Base-by-base conservation (phyloP, 2,888 invertebrate species). In the Trichogramma evanescens region DNA sequence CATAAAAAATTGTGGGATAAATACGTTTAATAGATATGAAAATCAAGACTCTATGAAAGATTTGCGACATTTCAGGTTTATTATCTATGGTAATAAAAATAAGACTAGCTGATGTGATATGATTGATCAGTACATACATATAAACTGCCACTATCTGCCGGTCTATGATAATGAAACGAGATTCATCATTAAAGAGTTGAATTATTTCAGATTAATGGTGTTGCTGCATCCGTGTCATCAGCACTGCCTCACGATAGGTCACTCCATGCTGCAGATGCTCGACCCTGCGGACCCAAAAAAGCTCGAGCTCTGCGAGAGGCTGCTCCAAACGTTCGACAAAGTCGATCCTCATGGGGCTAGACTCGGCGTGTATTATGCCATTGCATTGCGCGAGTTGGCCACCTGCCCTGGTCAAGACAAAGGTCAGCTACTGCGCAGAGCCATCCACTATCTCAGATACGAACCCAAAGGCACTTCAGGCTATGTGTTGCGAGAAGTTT, bases 201-300 rank as follows among this genome's bases (percentile, higher is more conserved):
- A 26, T 26, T 26, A 51, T 65, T 68, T 40, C n/a, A 77, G 77
- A 45, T 66, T 78, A 9, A 68, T 62, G 6, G 68, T 72, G 9
- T 65, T 93, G 68, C 79, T 93, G 59, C 93, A 93, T 78, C 87
- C 89, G 0, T 87, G 91, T 72, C 93, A 93, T 78, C 93, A 91
- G 74, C 90, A 91, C 68, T 82, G 89, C 66, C 91, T 90, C 70
- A 85, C 89, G 0, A 83, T 92, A 6, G 89, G 89, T 69, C 93
- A 93, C 77, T 89, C 91, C 0, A 78, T 93, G 42, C 81, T 93
- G 56, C 93, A 93, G 72, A 74, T 93, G 52, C 78, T 83, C 54
- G 79, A 86, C 46, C 82, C 83, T 3, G 82, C 83, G 56, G 84
- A 86, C 54, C 80, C 84, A 56, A 74, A 88, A 56, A 81, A 93